These are phyloP conservation scores for Sclerodermus sp. DNA, from an alignment of 2,888 invertebrate species.

Conservation along the genomic window DNA sequence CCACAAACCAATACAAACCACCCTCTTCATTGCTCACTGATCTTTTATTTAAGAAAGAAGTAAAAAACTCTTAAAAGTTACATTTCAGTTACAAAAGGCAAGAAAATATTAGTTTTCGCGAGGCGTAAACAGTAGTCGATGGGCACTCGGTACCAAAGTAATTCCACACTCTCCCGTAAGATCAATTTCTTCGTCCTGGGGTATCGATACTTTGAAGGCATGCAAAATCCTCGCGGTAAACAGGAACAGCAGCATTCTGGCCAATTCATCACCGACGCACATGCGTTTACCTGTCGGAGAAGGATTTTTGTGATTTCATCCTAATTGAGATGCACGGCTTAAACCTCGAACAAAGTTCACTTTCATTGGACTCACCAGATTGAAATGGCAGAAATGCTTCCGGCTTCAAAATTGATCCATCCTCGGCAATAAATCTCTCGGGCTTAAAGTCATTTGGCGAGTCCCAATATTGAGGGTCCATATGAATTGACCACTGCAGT, in stretches of 20 bases:
- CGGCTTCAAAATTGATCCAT: slow-evolving; percentile 66
- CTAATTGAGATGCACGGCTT: no score
- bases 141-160: slow-evolving; percentile 70
- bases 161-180: slow-evolving; percentile 75
- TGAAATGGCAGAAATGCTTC: slow-evolving; percentile 82
- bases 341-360: no score
- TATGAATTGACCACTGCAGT: slow-evolving; percentile 79
- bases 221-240: slow-evolving; percentile 68
- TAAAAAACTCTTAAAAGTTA: no score
- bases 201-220: slow-evolving; percentile 60
- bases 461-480: slow-evolving; percentile 69
- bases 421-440: slow-evolving; percentile 67
- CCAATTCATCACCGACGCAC: slow-evolving; percentile 84
- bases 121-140: slow-evolving; percentile 56
- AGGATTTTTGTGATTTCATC: no score
- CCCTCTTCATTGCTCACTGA: no score
- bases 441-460: slow-evolving; percentile 72
- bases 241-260: slow-evolving; percentile 70
- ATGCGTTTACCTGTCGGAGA: slow-evolving; percentile 80
- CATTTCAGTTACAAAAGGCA: no score
- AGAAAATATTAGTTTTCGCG: no score
- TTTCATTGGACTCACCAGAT: slow-evolving; percentile 62
- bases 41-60: no score
- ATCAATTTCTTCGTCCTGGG: slow-evolving; percentile 58
- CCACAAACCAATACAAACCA: no score